Evolutionary conservation across 2,113 vertebrate species (phyloP).

Genomic region (Petrocephalus microphthalmus): DNA sequence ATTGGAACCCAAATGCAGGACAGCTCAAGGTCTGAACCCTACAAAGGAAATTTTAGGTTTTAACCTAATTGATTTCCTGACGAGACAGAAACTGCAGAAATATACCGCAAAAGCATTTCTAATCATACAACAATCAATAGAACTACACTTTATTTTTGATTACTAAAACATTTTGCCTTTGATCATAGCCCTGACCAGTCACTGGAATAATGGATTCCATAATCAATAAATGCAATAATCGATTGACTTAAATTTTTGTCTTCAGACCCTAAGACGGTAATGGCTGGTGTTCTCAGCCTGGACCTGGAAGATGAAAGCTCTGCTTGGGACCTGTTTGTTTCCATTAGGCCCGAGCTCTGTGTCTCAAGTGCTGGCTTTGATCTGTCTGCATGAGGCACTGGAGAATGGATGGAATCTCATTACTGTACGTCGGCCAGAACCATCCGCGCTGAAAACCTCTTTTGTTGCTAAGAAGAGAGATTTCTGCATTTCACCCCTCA

Average conservation of each 20-base stretch:
- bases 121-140: neutral
- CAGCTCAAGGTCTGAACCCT: neutral
- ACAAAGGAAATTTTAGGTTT: neutral
- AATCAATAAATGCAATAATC: constrained; percentile 16
- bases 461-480: constrained; percentile 1
- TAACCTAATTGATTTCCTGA: neutral
- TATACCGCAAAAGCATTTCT: neutral
- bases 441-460: neutral
- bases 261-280: neutral
- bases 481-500: neutral
- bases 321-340: neutral
- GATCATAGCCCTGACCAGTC: neutral
- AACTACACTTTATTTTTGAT: neutral
- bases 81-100: neutral
- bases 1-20: neutral
- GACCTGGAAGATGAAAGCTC: constrained; percentile 12
- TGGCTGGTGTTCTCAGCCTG: neutral
- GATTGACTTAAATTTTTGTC: constrained; percentile 15
- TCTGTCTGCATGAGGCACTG: neutral
- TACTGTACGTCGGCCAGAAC: neutral
- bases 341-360: neutral
- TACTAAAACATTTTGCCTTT: neutral
- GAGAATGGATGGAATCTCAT: constrained; percentile 15
- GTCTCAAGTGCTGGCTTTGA: constrained; percentile 14
- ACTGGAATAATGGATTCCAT: neutral